Evolutionary conservation across 2,113 vertebrate genomes (phyloP), one percentile per base, ranked within the genome.

Genomic region (Aphelocoma coerulescens): DNA sequence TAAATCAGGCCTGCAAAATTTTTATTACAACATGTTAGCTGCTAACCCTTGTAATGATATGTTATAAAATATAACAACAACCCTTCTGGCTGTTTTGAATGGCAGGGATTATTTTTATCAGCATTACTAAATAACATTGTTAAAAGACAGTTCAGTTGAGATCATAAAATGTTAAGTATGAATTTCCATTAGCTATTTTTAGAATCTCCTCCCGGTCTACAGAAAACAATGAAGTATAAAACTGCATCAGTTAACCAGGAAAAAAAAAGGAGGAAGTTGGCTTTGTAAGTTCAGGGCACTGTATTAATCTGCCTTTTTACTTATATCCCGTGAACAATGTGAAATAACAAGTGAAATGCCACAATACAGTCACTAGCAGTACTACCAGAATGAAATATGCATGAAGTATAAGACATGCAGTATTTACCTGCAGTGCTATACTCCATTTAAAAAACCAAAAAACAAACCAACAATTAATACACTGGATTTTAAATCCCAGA

Each of bases 1-100:
- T 83, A 99, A 97, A 85, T 99, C 98, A 19, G 99, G 98, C 43
- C 99, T 99, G 95, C 68, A 92, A 92, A 65, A 86, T 91, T 91
- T 85, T 83, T 88, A 96, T 88, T 46, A 66, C 44, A 96, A 62
- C 48, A 80, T 1, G 12, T 84, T 43, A 96, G 33, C 66, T 49
- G 28, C 37, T 85, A 63, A 49, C 24, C n/a, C 23, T 23, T 74
- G 32, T 61, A 58, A 83, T 24, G 27, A 54, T 28, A 48, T 7
- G 32, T 48, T 43, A 32, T 11, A 41, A 88, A 78, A 48, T 21
- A 1, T 1, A 63, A 16, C n/a, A 77, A 46, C 35, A 57, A 69
- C 3, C 43, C 43, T 57, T n/a, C 78, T 26, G 73, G 71, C 18
- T 68, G 52, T 57, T 94, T 48, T 8, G 6, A 89, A 86, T 3